Evolutionary conservation across 2,113 vertebrate species (phyloP).

Genomic region (Puffinus mauretanicus): DNA sequence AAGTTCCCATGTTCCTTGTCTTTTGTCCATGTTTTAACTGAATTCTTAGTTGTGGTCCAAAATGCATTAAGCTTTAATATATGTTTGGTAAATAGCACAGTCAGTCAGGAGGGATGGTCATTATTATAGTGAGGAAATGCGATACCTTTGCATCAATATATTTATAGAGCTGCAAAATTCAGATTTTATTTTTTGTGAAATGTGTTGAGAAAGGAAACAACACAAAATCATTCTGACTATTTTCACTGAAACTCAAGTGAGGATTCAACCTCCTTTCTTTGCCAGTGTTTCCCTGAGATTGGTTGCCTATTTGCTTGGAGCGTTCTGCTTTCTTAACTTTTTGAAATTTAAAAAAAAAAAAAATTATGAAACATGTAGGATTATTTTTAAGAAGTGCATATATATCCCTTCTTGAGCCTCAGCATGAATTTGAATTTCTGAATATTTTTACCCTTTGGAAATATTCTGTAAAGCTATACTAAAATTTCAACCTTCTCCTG

Average conservation of each 20-base stretch:
- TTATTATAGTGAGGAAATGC: background rate
- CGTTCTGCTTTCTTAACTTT: background rate
- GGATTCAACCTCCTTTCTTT: background rate
- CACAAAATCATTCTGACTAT: background rate
- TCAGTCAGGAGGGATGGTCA: background rate
- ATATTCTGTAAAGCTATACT: background rate
- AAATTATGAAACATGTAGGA: background rate
- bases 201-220: background rate
- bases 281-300: background rate
- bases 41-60: background rate
- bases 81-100: background rate
- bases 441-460: background rate
- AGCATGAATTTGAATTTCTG: background rate
- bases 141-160: background rate
- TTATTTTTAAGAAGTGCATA: background rate
- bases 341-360: background rate
- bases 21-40: background rate
- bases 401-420: background rate
- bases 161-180: background rate
- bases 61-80: background rate
- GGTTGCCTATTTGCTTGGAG: background rate
- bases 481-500: background rate
- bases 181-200: background rate
- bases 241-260: background rate
- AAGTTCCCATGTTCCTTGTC: background rate